A percentile compares a stretch with the other conserved stretches of the same genome.
Conservation (phyloP, 1,140 invertebrate species). For the Lepidurus apus region DNA sequence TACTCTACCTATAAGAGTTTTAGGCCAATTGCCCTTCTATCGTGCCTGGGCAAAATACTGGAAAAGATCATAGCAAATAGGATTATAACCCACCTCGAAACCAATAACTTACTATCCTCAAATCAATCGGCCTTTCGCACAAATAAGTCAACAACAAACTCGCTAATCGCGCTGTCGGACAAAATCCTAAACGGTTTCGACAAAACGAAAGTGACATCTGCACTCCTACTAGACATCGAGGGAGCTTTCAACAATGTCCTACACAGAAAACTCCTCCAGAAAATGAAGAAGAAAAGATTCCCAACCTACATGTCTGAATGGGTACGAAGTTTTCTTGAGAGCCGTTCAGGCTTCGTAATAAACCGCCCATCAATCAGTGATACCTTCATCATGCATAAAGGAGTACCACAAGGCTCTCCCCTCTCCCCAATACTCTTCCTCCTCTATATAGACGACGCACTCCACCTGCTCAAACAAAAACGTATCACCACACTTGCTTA, state of each 20-base stretch:
- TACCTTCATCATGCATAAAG: neutral
- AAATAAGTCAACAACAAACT: neutral
- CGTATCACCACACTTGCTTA: neutral
- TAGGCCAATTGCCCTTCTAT: constrained; percentile 11
- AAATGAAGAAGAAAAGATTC: neutral
- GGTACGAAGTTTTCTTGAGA: neutral
- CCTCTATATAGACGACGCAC: constrained; percentile 17
- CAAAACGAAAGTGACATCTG: constrained; percentile 24
- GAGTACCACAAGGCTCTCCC: constrained; percentile 20
- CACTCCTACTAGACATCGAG: constrained; percentile 20
- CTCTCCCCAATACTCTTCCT: constrained; percentile 26
- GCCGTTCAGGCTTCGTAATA: neutral
- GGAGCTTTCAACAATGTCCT: constrained; percentile 20
- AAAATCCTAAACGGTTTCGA: constrained; percentile 27
- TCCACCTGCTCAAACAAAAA: constrained; percentile 11
- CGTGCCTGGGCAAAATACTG: constrained; percentile 16
- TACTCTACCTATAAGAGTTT: constrained; percentile 6
- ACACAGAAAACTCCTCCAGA: neutral
- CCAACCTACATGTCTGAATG: neutral
- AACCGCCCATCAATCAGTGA: neutral
- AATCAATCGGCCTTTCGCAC: constrained; percentile 24
- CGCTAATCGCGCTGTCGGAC: neutral
- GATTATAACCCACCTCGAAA: neutral
- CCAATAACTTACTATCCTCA: neutral
- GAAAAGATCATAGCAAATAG: constrained; percentile 17